Evolutionary conservation across 1,140 invertebrate genomes (phyloP).

Genomic region (Bombus polaris): DNA sequence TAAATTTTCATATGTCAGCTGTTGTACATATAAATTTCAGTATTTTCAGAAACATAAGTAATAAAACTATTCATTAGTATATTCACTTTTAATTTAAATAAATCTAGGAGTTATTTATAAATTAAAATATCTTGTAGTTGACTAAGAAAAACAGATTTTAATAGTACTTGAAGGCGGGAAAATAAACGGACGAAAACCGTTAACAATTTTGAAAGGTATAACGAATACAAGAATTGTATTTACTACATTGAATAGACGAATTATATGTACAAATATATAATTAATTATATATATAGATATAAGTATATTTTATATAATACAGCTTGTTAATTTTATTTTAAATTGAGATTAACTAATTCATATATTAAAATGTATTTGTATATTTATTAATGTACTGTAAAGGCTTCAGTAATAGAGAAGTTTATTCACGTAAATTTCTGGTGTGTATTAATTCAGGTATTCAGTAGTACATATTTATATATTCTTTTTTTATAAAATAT

Average conservation of each 20-base stretch:
- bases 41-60: background rate
- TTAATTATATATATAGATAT: too few relatives aligned
- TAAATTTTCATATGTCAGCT: background rate
- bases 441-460: too few relatives aligned
- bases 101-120: background rate
- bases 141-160: background rate
- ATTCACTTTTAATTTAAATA: background rate
- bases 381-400: background rate
- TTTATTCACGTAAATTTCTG: background rate
- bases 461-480: too few relatives aligned
- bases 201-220: background rate
- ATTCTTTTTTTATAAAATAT: too few relatives aligned
- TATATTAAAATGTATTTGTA: background rate
- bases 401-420: background rate
- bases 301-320: background rate
- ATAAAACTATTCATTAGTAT: too few relatives aligned
- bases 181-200: background rate
- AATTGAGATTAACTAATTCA: too few relatives aligned
- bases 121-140: background rate
- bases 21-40: background rate
- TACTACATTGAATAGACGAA: background rate
- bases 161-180: conserved; percentile 17
- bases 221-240: background rate
- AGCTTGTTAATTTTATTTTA: too few relatives aligned
- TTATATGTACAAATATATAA: background rate